Evolutionary conservation across 92 coral and sea anemone species (phyloP).

Genomic region (Hydrozoanthus gracilis): DNA sequence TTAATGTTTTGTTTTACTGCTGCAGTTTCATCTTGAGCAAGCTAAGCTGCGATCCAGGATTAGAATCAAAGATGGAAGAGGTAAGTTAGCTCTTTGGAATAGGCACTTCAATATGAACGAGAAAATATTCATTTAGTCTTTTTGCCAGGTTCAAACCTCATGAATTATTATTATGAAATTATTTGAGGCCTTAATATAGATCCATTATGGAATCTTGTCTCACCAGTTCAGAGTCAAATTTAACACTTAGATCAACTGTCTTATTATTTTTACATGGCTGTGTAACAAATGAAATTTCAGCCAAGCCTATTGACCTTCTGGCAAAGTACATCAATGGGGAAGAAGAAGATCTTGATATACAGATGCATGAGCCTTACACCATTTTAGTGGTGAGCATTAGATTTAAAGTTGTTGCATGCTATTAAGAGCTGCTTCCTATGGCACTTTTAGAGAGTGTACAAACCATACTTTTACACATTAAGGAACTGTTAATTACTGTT

Average conservation of each 20-base stretch:
- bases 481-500: too few relatives aligned
- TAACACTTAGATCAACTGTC: too few relatives aligned
- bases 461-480: too few relatives aligned
- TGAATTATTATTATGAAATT: background rate
- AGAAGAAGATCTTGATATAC: constrained; percentile 87
- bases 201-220: background rate
- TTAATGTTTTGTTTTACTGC: background rate
- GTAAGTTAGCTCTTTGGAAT: constrained; percentile 5
- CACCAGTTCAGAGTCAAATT: too few relatives aligned
- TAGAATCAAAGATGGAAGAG: constrained; percentile 95
- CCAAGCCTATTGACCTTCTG: constrained; percentile 95
- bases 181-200: background rate
- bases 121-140: too few relatives aligned
- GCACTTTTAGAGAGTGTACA: too few relatives aligned
- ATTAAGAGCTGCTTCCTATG: too few relatives aligned
- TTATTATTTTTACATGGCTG: background rate
- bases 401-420: background rate
- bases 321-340: constrained; percentile 89
- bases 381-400: constrained; percentile 82
- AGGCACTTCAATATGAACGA: background rate
- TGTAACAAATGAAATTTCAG: constrained; percentile 29
- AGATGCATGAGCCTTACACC: constrained; percentile 98
- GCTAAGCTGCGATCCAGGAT: constrained; percentile 92
- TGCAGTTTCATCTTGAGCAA: constrained; percentile 92
- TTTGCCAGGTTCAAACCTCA: background rate